Base-by-base conservation (phyloP, 1,140 invertebrate genomes). In the Saccostrea cuccullata region DNA sequence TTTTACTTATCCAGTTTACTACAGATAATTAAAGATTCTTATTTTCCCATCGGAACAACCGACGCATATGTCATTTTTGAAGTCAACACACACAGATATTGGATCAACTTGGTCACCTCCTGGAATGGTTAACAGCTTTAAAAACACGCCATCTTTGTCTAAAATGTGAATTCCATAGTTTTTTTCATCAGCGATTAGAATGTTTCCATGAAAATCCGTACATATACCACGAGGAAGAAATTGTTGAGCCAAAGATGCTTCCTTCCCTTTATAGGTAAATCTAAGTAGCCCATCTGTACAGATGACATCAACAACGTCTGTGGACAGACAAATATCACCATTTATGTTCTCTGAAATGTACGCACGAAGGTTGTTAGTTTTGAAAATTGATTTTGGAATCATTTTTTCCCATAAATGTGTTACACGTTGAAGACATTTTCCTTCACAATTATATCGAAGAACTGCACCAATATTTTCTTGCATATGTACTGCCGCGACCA, bases 31-130 rank as follows among this genome's bases (percentile, higher is more conserved):
- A 5, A 73, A 1, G 12, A 73, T 26, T 73, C 70, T 73, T 23
- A 73, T 73, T 73, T 26, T 73, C 2, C 70, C 70, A 73, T 73
- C 70, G 30, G 70, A 26, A 73, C 70, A 73, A 1, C 70, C 70
- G 30, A 73, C 13, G 70, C 70, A 73, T 8, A 73, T 23, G 26
- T 26, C 12, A 26, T 26, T 26, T 9, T 73, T 30, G 8, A 11
- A 11, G 26, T 73, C 70, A 15, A 15, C 12, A 17, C n/a, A 26
- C 70, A 73, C 0, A 73, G 70, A 30, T 30, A 73, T 73, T 73
- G 70, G 70, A 30, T 12, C 2, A 15, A 8, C 26, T 17, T 30
- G 8, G 13, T 12, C 11, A n/a, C 36, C 23, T 3, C 9, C 6
- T 4, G 70, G 70, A 9, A 73, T 73, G 70, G n/a, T 73, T 26